Percentiles rank a stretch among this genome's conserved stretches.
phyloP scores from a whole-genome alignment of 2,888 invertebrate genomes.

The Patella pellucida region DNA sequence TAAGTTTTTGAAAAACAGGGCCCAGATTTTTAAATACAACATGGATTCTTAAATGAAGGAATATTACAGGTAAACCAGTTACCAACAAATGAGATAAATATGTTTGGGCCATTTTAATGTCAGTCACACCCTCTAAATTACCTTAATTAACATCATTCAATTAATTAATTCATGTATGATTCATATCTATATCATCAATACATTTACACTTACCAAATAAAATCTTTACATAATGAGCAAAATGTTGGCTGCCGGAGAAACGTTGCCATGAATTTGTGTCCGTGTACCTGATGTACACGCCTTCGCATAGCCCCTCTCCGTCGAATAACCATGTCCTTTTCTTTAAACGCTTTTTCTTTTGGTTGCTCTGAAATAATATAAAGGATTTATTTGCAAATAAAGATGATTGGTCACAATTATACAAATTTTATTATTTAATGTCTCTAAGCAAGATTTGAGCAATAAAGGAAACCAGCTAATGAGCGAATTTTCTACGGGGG shows the following conservation, averaged over 20 bases:
- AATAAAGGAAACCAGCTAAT: neutral
- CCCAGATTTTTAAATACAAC: no score
- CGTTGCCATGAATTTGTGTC: slow-evolving; percentile 99
- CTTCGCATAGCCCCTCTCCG: slow-evolving; percentile 98
- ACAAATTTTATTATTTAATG: neutral
- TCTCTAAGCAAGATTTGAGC: neutral
- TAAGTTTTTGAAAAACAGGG: no score
- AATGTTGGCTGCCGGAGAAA: slow-evolving; percentile 98
- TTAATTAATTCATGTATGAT: no score
- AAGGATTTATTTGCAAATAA: neutral
- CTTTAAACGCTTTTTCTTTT: slow-evolving; percentile 85
- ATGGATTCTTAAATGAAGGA: no score
- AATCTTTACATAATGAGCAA: slow-evolving; percentile 99
- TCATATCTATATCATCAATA: neutral
- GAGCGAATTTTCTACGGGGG: neutral
- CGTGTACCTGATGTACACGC: slow-evolving; percentile 95
- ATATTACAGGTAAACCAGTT: no score
- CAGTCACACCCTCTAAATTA: no score
- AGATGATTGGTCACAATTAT: neutral
- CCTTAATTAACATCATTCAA: no score
- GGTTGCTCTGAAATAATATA: slow-evolving; percentile 37
- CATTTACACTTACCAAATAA: slow-evolving; percentile 86
- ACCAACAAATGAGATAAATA: no score
- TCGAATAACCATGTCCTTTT: slow-evolving; percentile 88
- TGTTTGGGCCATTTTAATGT: no score